Conservation (phyloP, 2,113 vertebrate genomes). For the Sylvia atricapilla region DNA sequence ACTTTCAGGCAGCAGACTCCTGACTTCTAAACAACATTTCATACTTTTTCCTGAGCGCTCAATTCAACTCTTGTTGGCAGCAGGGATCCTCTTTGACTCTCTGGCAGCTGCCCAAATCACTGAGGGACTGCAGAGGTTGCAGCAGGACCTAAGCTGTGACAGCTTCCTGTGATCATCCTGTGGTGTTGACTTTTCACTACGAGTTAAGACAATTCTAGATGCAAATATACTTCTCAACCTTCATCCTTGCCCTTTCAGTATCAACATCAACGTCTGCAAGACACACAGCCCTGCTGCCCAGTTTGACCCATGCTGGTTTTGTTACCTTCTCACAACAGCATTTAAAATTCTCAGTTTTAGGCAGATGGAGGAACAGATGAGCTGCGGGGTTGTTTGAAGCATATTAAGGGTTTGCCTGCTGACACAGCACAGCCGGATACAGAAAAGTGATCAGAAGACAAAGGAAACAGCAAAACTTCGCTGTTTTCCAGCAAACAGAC, state of each 20-base stretch:
- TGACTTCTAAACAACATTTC: conserved; percentile 8
- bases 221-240: neutral
- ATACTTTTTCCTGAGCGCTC: neutral
- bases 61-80: neutral
- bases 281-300: neutral
- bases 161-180: neutral
- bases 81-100: neutral
- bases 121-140: neutral
- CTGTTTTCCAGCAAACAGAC: neutral
- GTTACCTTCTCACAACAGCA: neutral
- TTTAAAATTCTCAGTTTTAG: neutral
- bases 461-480: neutral
- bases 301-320: neutral
- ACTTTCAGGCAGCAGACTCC: conserved; percentile 1
- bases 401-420: neutral
- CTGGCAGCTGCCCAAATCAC: neutral
- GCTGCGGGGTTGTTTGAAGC: neutral
- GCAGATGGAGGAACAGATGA: neutral
- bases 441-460: neutral
- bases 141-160: neutral
- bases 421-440: neutral
- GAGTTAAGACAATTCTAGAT: fast-evolving
- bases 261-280: neutral
- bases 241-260: neutral
- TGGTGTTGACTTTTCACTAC: neutral